These are phyloP conservation scores for Euleptes europaea DNA, from an alignment of 2,113 vertebrate genomes.

Conservation along the genomic window DNA sequence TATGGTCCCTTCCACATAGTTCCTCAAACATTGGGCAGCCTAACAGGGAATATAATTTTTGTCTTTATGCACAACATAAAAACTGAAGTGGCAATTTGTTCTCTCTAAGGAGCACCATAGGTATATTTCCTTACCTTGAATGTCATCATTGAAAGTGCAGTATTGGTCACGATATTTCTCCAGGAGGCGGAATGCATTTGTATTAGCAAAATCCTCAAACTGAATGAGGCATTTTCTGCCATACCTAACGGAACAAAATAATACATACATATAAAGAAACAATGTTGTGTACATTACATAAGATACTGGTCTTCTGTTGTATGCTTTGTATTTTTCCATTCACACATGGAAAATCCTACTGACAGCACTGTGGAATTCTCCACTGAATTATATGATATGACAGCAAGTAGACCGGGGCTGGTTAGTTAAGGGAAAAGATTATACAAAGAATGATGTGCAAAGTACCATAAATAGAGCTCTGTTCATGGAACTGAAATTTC, in stretches of 20 bases:
- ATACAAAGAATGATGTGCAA: too few relatives aligned
- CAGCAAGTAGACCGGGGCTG: background rate
- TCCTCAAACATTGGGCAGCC: background rate
- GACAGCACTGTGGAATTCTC: background rate
- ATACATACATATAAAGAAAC: slow-evolving; percentile 14
- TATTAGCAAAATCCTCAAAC: slow-evolving; percentile 97
- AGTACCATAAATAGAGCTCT: too few relatives aligned
- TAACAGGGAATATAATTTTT: background rate
- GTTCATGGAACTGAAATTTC: too few relatives aligned
- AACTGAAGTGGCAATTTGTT: background rate
- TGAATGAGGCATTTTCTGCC: slow-evolving; percentile 96
- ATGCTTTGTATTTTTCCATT: background rate
- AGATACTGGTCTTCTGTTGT: background rate
- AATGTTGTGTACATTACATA: background rate
- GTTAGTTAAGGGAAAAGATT: background rate
- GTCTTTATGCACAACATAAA: background rate
- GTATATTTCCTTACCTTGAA: slow-evolving; percentile 86
- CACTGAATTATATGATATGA: background rate
- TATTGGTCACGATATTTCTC: slow-evolving; percentile 91
- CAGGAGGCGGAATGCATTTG: slow-evolving; percentile 94
- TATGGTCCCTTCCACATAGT: background rate
- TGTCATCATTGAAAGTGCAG: slow-evolving; percentile 99
- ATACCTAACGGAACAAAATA: slow-evolving; percentile 78
- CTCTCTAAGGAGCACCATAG: background rate
- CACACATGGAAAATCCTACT: background rate